Evolutionary conservation across 1,140 invertebrate genomes (phyloP).

Genomic region (Pentalonia nigronervosa): DNA sequence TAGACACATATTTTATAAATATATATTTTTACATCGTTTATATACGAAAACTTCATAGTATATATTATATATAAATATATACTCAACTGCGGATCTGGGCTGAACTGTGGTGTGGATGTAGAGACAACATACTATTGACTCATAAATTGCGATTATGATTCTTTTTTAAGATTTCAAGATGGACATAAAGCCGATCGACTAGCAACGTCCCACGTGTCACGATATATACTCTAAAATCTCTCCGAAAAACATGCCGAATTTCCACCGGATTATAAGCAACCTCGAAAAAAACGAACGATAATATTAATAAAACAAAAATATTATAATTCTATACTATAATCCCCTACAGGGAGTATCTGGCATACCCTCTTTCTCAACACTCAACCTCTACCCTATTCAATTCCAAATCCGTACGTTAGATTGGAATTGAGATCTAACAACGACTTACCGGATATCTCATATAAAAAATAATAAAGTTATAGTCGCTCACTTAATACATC

Average conservation of each 20-base stretch:
- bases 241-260: background rate
- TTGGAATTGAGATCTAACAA: background rate
- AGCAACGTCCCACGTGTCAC: background rate
- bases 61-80: too few relatives aligned
- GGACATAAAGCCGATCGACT: background rate
- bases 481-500: background rate
- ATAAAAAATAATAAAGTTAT: background rate
- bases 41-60: too few relatives aligned
- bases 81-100: too few relatives aligned
- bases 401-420: background rate
- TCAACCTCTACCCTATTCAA: too few relatives aligned
- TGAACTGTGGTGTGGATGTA: too few relatives aligned
- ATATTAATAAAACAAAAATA: background rate
- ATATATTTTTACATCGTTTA: background rate
- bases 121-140: background rate
- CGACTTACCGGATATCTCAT: background rate
- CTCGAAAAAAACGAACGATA: background rate
- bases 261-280: too few relatives aligned
- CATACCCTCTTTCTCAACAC: too few relatives aligned
- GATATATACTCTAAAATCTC: background rate
- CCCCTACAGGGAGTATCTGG: too few relatives aligned
- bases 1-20: background rate
- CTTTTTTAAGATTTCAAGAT: background rate
- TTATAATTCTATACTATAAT: background rate
- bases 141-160: background rate